A percentile compares a stretch with the other conserved stretches of the same genome.
Conservation (phyloP, 2,888 invertebrate species). For the Dryobota labecula region DNA sequence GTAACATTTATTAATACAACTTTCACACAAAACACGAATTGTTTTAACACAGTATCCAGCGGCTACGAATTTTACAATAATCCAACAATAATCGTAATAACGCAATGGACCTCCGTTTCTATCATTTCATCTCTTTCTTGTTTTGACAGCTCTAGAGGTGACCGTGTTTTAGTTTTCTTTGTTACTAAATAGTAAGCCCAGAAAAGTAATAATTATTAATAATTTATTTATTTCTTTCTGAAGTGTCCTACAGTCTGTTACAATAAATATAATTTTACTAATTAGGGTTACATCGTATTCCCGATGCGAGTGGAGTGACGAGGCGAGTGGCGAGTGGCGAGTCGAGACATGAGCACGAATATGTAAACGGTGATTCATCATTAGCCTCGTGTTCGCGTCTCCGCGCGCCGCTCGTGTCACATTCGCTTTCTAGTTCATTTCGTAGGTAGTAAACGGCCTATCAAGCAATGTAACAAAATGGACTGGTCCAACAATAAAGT, state of each 20-base stretch:
- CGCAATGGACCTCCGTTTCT: conserved; percentile 73
- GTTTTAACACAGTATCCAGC: conserved; percentile 72
- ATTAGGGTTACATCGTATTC: too few relatives aligned
- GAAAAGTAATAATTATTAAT: conserved; percentile 1
- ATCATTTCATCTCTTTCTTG: conserved; percentile 60
- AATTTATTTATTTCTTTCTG: not conserved
- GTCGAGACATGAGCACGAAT: too few relatives aligned
- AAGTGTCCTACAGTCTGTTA: not conserved
- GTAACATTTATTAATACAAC: conserved; percentile 67
- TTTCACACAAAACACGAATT: conserved; percentile 76
- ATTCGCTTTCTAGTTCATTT: too few relatives aligned
- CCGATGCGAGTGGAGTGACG: too few relatives aligned
- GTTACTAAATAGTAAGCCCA: conserved; percentile 29
- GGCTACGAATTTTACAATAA: conserved; percentile 75
- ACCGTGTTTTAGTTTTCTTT: conserved; percentile 3
- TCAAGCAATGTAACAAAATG: too few relatives aligned
- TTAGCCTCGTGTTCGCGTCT: too few relatives aligned
- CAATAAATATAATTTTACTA: not conserved
- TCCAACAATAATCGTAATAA: conserved; percentile 69
- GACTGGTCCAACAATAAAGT: too few relatives aligned
- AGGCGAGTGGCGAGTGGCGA: too few relatives aligned
- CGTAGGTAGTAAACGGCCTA: too few relatives aligned
- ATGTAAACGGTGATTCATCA: too few relatives aligned
- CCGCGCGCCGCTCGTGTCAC: too few relatives aligned
- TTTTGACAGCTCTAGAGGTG: conserved; percentile 63